Conservation (phyloP, 2,113 vertebrate genomes). For the Rhynchopsitta pachyrhyncha region DNA sequence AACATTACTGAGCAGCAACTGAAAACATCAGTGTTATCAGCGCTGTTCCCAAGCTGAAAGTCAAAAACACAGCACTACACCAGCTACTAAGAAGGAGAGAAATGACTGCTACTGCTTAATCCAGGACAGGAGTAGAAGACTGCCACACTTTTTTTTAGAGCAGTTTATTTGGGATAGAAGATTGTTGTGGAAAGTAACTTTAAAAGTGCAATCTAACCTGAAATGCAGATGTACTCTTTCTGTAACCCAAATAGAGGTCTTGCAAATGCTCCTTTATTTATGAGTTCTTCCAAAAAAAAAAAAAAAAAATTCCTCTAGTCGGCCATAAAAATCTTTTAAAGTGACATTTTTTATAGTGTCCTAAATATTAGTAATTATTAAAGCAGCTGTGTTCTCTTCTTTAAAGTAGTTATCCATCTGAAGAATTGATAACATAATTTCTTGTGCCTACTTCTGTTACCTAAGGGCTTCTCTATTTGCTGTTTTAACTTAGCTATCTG, state of each 20-base stretch:
- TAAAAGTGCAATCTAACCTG: not conserved
- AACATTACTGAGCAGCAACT: no score
- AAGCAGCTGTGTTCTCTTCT: constrained; percentile 66
- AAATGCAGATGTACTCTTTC: not conserved
- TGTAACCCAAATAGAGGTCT: not conserved
- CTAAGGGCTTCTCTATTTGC: not conserved
- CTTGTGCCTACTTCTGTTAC: constrained; percentile 38
- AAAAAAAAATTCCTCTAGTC: constrained; percentile 26
- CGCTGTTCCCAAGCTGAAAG: no score
- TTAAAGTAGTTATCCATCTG: constrained; percentile 78
- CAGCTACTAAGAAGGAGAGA: no score
- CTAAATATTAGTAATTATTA: constrained; percentile 77
- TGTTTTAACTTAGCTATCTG: not conserved
- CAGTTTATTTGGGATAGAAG: not conserved
- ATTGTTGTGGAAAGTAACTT: not conserved
- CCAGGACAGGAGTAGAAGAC: not conserved
- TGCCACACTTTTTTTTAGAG: not conserved
- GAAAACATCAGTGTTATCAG: no score
- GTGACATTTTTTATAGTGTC: constrained; percentile 29
- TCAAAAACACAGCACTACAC: no score
- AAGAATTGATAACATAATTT: constrained; percentile 81
- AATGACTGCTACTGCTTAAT: no score
- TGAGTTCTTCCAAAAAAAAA: constrained; percentile 26
- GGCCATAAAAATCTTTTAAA: not conserved
- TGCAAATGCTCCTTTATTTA: constrained; percentile 30